Evolutionary conservation across 1,140 invertebrate genomes (phyloP).

Genomic region (Pseudomyrmex gracilis): DNA sequence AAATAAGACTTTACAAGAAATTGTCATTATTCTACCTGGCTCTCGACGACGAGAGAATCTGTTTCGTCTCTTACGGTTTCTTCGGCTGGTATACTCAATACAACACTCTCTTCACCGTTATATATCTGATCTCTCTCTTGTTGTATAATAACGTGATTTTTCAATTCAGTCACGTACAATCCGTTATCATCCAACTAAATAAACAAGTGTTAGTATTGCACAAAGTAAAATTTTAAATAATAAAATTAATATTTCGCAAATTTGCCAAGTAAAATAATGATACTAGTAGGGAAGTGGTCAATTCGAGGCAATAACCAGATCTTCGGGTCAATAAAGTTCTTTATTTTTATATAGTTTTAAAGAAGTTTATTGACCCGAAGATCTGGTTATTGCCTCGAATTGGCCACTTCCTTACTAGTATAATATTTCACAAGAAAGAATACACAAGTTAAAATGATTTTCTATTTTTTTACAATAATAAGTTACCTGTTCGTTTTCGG

Average conservation of each 20-base stretch:
- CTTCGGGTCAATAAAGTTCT: no score
- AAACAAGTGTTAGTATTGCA: constrained; percentile 31
- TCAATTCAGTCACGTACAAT: constrained; percentile 86
- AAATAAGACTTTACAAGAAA: background rate
- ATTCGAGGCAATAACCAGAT: no score
- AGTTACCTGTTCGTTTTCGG: constrained; percentile 76
- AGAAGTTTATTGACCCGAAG: no score
- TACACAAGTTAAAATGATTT: constrained; percentile 1
- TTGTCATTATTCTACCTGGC: constrained; percentile 78
- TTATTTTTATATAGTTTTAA: no score
- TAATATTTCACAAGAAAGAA: background rate
- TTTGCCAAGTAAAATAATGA: no score
- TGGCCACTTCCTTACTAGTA: no score
- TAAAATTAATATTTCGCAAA: background rate
- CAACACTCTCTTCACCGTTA: constrained; percentile 76
- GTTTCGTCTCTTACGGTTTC: constrained; percentile 80
- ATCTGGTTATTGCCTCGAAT: no score
- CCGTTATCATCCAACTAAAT: constrained; percentile 82
- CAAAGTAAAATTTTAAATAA: background rate
- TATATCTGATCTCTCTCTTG: constrained; percentile 83
- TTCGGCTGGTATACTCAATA: constrained; percentile 80
- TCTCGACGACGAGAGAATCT: constrained; percentile 86
- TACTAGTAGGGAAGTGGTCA: no score
- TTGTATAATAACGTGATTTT: constrained; percentile 87
- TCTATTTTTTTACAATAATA: constrained; percentile 42